phyloP scores from a whole-genome alignment of 2,113 vertebrate genomes.

The Gracilinanus agilis region DNA sequence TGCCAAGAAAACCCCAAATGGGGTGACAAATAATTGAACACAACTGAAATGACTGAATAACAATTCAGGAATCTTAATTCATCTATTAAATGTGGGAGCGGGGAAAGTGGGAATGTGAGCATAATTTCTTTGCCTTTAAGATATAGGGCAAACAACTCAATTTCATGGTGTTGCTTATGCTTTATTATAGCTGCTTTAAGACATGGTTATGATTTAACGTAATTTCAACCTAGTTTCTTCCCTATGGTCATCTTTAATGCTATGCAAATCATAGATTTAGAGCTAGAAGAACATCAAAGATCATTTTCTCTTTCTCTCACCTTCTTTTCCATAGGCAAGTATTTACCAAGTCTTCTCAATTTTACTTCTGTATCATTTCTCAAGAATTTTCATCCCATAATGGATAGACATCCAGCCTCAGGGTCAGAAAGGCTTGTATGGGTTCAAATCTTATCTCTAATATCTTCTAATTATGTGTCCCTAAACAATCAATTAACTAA shows the following conservation, averaged over 20 bases:
- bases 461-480: background rate
- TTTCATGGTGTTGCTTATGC: conserved; percentile 24
- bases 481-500: background rate
- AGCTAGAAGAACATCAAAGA: background rate
- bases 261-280: background rate
- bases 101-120: background rate
- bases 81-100: background rate
- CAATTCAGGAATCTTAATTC: conserved; percentile 29
- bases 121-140: conserved; percentile 34
- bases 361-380: background rate
- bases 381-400: background rate
- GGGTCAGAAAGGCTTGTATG: background rate
- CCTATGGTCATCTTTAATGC: background rate
- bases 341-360: background rate
- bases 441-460: background rate
- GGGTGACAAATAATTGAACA: no score
- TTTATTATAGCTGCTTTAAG: conserved; percentile 43
- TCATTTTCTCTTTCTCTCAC: background rate
- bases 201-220: conserved; percentile 20
- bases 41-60: no score
- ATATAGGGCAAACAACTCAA: conserved; percentile 13
- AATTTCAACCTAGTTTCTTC: conserved; percentile 42
- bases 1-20: no score
- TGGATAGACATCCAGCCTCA: background rate
- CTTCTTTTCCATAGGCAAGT: background rate